Percentiles rank a stretch among this genome's conserved stretches.
phyloP scores from a whole-genome alignment of 1,140 invertebrate species.

The Drosophila lacteicornis region DNA sequence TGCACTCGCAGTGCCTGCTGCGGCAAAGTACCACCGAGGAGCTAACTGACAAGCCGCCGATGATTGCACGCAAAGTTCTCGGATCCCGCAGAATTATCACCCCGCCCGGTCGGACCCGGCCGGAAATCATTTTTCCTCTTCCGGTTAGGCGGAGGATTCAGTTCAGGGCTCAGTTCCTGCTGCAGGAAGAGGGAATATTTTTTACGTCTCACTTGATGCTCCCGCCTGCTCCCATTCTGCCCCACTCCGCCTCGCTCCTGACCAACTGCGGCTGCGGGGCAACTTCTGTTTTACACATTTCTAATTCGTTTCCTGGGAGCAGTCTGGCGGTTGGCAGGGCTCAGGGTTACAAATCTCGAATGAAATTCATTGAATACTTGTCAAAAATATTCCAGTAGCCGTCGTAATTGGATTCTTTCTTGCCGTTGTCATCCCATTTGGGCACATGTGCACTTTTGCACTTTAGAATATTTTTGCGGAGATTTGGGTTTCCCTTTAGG shows the following conservation, averaged over 20 bases:
- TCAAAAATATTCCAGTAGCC: conserved; percentile 74
- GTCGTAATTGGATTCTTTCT: conserved; percentile 73
- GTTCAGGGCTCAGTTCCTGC: conserved; percentile 29
- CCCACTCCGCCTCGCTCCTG: conserved; percentile 6
- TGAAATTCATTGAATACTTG: conserved; percentile 83
- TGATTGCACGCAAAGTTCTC: conserved; percentile 70
- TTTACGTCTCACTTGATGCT: conserved; percentile 58
- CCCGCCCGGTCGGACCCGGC: conserved; percentile 40
- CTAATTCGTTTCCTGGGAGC: conserved; percentile 70
- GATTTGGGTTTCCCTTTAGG: conserved; percentile 4
- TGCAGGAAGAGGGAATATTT: conserved; percentile 47
- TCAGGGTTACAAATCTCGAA: conserved; percentile 68
- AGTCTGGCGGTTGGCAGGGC: conserved; percentile 27
- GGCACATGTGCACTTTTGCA: conserved; percentile 74
- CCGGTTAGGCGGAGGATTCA: conserved; percentile 46
- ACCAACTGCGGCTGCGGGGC: conserved; percentile 46
- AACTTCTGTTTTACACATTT: conserved; percentile 83
- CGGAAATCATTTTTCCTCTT: conserved; percentile 78
- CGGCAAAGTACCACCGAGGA: conserved; percentile 13
- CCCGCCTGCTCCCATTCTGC: not conserved
- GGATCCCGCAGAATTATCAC: conserved; percentile 67
- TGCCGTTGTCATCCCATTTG: conserved; percentile 30
- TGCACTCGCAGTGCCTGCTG: conserved; percentile 39
- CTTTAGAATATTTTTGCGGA: conserved; percentile 62
- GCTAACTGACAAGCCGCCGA: conserved; percentile 72